Base-by-base conservation (phyloP, 2,113 vertebrate species). In the Aleadryas rufinucha region DNA sequence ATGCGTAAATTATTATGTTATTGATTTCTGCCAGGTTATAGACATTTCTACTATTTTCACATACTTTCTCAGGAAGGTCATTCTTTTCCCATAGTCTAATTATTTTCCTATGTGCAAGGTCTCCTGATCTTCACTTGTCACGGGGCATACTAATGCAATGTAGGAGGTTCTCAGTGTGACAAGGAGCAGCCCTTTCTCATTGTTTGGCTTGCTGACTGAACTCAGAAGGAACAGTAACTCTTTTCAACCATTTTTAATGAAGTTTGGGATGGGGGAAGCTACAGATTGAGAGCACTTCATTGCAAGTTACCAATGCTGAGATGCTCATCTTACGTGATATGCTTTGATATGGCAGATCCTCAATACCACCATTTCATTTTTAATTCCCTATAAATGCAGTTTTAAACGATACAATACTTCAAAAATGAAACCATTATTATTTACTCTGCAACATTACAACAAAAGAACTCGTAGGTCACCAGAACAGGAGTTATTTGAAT, bases 311-410 rank as follows among this genome's bases (percentile, higher is more conserved):
- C 23, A 22, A 12, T 44, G 11, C 18, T 33, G 20, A 69, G 22
- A 47, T 41, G 23, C 2, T 35, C 8, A 16, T 35, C 2, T 41
- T 64, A 6, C 0, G 0, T 39, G 16, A 47, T 42, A 47, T 22
- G 26, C 13, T 74, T 53, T 59, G 39, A 33, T 77, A 53, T 0
- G 6, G 41, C 42, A 64, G 39, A 26, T 42, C 13, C 37, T 68
- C 63, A 53, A 2, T 27, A 26, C 5, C 16, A 18, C 7, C 16
- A 30, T 11, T 79, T 76, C 1, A 14, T 41, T 63, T 82, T 63
- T 50, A 16, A 13, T 68, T 61, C 24, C 13, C 16, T 37, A 42
- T 27, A 59, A 71, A 50, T 16, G 26, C 5, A 31, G 13, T 2
- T 80, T 87, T 45, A 68, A 68, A 71, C 2, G 50, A 21, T 6